phyloP scores from a whole-genome alignment of 2,113 vertebrate genomes.

The Holacanthus passer region DNA sequence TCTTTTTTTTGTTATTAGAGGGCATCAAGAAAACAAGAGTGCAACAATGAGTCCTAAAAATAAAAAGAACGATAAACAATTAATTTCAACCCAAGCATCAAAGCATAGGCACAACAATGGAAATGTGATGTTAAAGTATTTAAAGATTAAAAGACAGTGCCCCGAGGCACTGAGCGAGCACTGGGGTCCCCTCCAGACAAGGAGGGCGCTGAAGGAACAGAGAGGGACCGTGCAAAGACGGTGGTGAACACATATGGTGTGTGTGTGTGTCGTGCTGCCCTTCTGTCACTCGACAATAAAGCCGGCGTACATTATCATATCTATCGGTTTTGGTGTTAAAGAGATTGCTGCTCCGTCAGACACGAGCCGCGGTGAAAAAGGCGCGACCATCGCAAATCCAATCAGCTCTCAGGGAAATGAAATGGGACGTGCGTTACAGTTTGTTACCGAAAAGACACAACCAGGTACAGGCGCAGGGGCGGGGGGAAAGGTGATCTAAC shows the following conservation, averaged over 20 bases:
- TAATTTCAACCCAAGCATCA: slow-evolving; percentile 35
- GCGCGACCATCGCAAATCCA: slow-evolving; percentile 80
- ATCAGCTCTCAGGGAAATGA: slow-evolving; percentile 83
- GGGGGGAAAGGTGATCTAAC: slow-evolving; percentile 61
- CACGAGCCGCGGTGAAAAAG: slow-evolving; percentile 52
- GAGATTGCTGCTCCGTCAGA: slow-evolving; percentile 76
- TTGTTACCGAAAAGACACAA: slow-evolving; percentile 73
- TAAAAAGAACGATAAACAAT: slow-evolving; percentile 39
- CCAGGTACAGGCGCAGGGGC: slow-evolving; percentile 41
- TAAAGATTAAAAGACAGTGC: slow-evolving; percentile 68
- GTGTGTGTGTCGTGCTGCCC: slow-evolving; percentile 50
- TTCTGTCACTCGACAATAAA: slow-evolving; percentile 82
- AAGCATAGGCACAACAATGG: slow-evolving; percentile 51
- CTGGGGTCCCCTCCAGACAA: slow-evolving; percentile 47
- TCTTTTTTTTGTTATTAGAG: slow-evolving; percentile 33
- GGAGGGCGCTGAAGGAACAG: slow-evolving; percentile 29
- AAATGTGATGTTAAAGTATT: slow-evolving; percentile 65
- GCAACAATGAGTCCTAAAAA: slow-evolving; percentile 47
- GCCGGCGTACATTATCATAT: slow-evolving; percentile 82
- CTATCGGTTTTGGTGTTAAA: slow-evolving; percentile 77
- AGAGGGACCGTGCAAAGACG: slow-evolving; percentile 28
- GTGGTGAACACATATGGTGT: slow-evolving; percentile 28
- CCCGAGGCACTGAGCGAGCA: slow-evolving; percentile 43
- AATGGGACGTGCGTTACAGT: slow-evolving; percentile 74
- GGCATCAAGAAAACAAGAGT: slow-evolving; percentile 27